Evolutionary conservation across 2,797 vertebrate species (phyloP).

Genomic region (Saguinus oedipus): DNA sequence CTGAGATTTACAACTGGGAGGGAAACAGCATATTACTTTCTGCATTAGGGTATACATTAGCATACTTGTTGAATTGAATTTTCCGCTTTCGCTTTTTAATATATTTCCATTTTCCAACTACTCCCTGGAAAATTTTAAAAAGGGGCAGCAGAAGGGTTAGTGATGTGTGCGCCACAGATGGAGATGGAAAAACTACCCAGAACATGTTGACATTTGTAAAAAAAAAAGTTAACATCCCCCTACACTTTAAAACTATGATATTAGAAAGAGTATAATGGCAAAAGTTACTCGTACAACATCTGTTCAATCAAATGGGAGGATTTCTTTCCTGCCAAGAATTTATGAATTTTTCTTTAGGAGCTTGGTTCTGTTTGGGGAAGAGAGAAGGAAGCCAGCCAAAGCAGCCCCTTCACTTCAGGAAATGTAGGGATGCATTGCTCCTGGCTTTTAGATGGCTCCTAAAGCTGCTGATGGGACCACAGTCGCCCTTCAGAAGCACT

Average conservation of each 20-base stretch:
- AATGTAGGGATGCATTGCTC: not conserved
- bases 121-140: conserved; percentile 69
- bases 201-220: conserved; percentile 69
- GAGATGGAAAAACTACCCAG: conserved; percentile 63
- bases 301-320: conserved; percentile 75
- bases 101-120: conserved; percentile 60
- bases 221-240: conserved; percentile 55
- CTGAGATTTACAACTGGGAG: not conserved
- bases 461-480: not conserved
- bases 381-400: conserved; percentile 48
- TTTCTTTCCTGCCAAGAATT: conserved; percentile 74
- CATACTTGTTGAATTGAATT: conserved; percentile 64
- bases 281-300: conserved; percentile 75
- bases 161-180: conserved; percentile 62
- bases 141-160: not conserved
- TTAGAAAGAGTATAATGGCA: conserved; percentile 72
- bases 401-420: not conserved
- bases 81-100: conserved; percentile 71
- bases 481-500: not conserved
- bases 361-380: conserved; percentile 70
- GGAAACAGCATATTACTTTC: not conserved
- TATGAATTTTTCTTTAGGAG: conserved; percentile 81
- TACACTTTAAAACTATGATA: conserved; percentile 57
- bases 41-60: conserved; percentile 54
- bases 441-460: not conserved